phyloP scores from a whole-genome alignment of 2,888 invertebrate species.

The Scrobipalpa atriplicella region DNA sequence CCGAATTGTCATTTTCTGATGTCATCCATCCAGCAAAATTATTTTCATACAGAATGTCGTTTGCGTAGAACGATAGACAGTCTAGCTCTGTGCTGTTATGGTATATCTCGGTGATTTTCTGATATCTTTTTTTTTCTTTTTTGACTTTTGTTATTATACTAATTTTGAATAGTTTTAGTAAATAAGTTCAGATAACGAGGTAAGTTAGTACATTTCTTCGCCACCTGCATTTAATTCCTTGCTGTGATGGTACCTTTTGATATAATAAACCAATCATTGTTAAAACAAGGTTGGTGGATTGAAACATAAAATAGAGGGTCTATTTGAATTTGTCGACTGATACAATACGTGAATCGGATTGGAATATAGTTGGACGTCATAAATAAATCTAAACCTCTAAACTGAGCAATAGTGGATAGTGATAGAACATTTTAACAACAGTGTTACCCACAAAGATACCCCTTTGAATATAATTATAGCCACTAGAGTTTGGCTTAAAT shows the following conservation, averaged over 20 bases:
- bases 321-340: constrained; percentile 23
- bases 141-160: too few relatives aligned
- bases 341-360: constrained; percentile 34
- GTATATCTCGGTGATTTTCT: too few relatives aligned
- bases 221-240: too few relatives aligned
- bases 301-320: constrained; percentile 12
- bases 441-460: constrained; percentile 55
- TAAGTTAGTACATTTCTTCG: too few relatives aligned
- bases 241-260: not conserved
- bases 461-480: constrained; percentile 51
- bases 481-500: not conserved
- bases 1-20: too few relatives aligned
- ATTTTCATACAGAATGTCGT: too few relatives aligned
- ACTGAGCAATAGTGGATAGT: constrained; percentile 48
- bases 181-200: too few relatives aligned
- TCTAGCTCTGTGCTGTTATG: too few relatives aligned
- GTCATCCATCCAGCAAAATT: too few relatives aligned
- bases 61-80: too few relatives aligned
- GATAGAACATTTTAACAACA: constrained; percentile 65
- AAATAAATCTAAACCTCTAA: constrained; percentile 62
- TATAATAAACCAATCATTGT: constrained; percentile 18
- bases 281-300: not conserved
- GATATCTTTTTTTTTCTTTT: too few relatives aligned
- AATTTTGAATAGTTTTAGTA: too few relatives aligned
- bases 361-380: constrained; percentile 49